Evolutionary conservation across 2,797 vertebrate species (phyloP).

Genomic region (Sebastes baramenuke): DNA sequence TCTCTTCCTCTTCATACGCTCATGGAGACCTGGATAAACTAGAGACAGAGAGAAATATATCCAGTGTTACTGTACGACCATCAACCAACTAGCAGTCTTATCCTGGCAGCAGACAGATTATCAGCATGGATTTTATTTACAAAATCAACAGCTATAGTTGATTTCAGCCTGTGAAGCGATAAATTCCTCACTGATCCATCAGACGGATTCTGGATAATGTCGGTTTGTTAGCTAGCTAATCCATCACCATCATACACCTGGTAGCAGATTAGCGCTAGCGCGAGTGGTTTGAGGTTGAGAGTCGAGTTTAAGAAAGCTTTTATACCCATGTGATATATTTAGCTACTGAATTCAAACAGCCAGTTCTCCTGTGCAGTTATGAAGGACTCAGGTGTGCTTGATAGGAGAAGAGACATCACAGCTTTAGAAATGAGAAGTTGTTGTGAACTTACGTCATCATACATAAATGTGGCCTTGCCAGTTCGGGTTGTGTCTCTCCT

Average conservation of each 20-base stretch:
- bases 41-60: constrained; percentile 5
- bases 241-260: too few relatives aligned
- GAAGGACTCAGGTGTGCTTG: background rate
- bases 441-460: constrained; percentile 71
- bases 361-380: background rate
- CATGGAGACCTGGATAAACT: constrained; percentile 80
- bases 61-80: background rate
- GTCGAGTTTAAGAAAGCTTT: too few relatives aligned
- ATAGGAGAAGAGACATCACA: background rate
- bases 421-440: background rate
- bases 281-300: too few relatives aligned
- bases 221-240: too few relatives aligned
- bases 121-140: background rate
- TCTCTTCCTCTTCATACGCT: constrained; percentile 53
- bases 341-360: too few relatives aligned
- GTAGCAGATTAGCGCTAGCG: too few relatives aligned
- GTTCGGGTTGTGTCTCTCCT: constrained; percentile 55
- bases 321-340: too few relatives aligned
- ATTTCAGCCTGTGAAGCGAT: too few relatives aligned
- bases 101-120: background rate
- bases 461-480: constrained; percentile 62
- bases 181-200: too few relatives aligned
- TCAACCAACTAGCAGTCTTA: background rate
- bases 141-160: too few relatives aligned
- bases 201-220: too few relatives aligned